Conservation (phyloP, 2,888 invertebrate genomes). For the Tipula unca region DNA sequence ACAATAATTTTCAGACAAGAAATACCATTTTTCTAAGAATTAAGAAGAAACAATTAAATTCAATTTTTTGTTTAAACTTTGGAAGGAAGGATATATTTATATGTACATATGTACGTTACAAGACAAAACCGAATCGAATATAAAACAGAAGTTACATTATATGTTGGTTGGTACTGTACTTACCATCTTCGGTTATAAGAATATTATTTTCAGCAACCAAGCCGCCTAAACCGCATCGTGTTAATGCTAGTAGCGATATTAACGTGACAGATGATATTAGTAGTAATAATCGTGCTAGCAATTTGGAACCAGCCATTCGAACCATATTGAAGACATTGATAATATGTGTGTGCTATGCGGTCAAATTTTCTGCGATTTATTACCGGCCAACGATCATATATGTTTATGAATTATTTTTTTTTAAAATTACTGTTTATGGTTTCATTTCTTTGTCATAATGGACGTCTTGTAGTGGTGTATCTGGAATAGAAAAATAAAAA, state of each 20-base stretch:
- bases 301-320: conserved; percentile 34
- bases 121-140: too few species aligned
- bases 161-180: background rate
- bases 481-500: background rate
- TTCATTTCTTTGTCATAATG: background rate
- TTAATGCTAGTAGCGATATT: conserved; percentile 35
- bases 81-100: too few species aligned
- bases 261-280: conserved; percentile 36
- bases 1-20: too few species aligned
- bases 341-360: background rate
- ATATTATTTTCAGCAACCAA: conserved; percentile 30
- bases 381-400: background rate
- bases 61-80: background rate
- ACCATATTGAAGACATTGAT: conserved; percentile 27
- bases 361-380: background rate
- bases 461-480: background rate
- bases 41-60: background rate
- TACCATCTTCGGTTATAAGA: conserved; percentile 28
- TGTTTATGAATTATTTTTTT: background rate
- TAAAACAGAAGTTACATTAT: too few species aligned
- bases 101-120: too few species aligned
- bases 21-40: too few species aligned
- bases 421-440: background rate
- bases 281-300: conserved; percentile 36
- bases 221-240: conserved; percentile 38